A percentile compares a stretch with the other conserved stretches of the same genome.
These are phyloP conservation scores for Caenorhabditis brenneri DNA, from an alignment of 1,140 invertebrate genomes.

Conservation along the genomic window DNA sequence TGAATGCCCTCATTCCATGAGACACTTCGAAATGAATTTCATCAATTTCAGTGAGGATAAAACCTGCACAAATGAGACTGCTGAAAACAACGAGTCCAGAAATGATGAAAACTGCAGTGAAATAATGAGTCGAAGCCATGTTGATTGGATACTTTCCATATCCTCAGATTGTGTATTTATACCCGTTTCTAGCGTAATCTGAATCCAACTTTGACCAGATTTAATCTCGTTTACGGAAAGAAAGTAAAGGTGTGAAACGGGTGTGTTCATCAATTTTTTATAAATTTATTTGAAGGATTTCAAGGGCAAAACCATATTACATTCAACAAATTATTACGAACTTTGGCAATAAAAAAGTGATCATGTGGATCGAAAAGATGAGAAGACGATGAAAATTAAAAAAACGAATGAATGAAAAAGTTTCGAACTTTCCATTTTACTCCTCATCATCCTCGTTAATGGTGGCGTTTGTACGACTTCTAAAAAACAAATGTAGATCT, in stretches of 20 bases:
- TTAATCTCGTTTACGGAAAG: background rate
- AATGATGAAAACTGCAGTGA: background rate
- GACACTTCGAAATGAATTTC: background rate
- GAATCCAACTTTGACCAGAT: background rate
- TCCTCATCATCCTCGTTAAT: constrained; percentile 23
- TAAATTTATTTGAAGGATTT: background rate
- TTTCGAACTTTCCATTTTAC: constrained; percentile 37
- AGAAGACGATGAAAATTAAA: no score
- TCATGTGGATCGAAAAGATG: background rate
- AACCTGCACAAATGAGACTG: background rate
- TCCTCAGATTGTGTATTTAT: background rate
- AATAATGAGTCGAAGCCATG: background rate
- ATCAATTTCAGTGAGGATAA: background rate
- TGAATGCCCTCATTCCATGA: background rate
- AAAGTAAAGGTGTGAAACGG: constrained; percentile 14
- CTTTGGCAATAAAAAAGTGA: constrained; percentile 18
- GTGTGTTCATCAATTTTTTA: background rate
- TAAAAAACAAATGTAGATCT: background rate
- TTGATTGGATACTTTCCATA: no score
- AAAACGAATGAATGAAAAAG: background rate
- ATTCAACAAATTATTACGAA: constrained; percentile 21
- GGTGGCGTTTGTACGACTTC: constrained; percentile 27
- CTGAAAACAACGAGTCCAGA: background rate
- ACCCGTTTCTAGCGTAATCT: background rate
- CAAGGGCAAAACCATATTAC: background rate